Base-by-base conservation (phyloP, 1,140 invertebrate genomes). In the Tribolium castaneum region DNA sequence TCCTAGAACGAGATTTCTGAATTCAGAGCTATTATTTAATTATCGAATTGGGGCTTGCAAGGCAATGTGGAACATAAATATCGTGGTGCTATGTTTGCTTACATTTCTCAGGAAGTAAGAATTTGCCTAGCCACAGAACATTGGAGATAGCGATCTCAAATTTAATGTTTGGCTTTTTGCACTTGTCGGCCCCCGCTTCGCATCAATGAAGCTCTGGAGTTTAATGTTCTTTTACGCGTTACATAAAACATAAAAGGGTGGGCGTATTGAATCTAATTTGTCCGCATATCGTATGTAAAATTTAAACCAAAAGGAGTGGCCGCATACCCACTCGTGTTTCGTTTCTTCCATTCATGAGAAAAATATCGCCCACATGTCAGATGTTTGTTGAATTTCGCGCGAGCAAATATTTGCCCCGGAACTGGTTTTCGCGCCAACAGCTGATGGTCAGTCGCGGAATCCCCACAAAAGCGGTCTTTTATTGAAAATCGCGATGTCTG, bases 231-330 rank as follows among this genome's bases (percentile, higher is more conserved):
- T 19, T 30, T 25, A 25, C 19, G 9, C 13, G 19, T 66, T 66
- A 35, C 59, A 66, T 66, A 66, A 66, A 66, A 66, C 59, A 66
- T 66, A 66, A 30, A 66, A 66, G 25, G 30, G 59, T 66, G 59
- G 59, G 59, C 59, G 59, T 19, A 30, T 30, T 66, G 25, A 66
- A 66, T 59, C 54, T 59, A 59, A 59, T 59, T 66, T 66, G 59
- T 66, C 13, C 59, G 59, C 10, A 59, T 59, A 9, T 45, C 39
- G 39, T 45, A 59, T 59, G 54, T 22, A 59, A 59, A 59, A 59
- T 25, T n/a, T 4, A 19, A 22, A 35, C 59, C 59, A 35, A 66
- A 66, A 66, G 30, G 59, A 12, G 30, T 34, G 25, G 54, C 30
- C 59, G 39, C 39, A 6, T 13, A 13, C 25, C 59, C 59, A 66